phyloP scores from a whole-genome alignment of 1,140 invertebrate species.

The Dendrolimus kikuchii region DNA sequence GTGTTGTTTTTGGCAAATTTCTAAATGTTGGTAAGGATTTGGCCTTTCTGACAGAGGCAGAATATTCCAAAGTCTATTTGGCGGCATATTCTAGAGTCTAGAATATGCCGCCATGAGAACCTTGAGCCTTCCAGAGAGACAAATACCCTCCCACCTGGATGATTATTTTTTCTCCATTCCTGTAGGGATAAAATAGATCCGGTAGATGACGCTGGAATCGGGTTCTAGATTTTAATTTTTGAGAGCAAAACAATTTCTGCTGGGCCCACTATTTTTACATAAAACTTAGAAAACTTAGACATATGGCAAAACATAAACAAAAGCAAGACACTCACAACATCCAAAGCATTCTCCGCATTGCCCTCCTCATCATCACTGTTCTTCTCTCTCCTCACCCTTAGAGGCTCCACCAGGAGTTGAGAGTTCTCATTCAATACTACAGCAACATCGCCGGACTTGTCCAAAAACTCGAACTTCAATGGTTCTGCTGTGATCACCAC shows the following conservation, averaged over 20 bases:
- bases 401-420: slow-evolving; percentile 94
- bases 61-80: too few species aligned
- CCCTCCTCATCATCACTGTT: slow-evolving; percentile 39
- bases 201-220: too few species aligned
- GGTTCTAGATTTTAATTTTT: too few species aligned
- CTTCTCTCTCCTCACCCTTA: slow-evolving; percentile 77
- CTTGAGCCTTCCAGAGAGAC: too few species aligned
- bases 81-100: too few species aligned
- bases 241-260: background rate
- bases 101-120: too few species aligned
- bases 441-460: slow-evolving; percentile 79
- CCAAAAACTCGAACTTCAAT: slow-evolving; percentile 89
- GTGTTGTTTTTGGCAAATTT: too few species aligned
- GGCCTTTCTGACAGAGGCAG: too few species aligned
- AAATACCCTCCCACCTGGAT: too few species aligned
- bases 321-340: slow-evolving; percentile 34
- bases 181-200: too few species aligned
- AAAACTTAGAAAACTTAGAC: background rate
- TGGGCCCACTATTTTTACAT: background rate
- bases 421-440: slow-evolving; percentile 91
- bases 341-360: slow-evolving; percentile 22
- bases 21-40: too few species aligned
- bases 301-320: slow-evolving; percentile 10
- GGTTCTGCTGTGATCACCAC: slow-evolving; percentile 83
- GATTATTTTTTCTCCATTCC: too few species aligned